Evolutionary conservation across 2,113 vertebrate species (phyloP).

Genomic region (Sylvietta virens): DNA sequence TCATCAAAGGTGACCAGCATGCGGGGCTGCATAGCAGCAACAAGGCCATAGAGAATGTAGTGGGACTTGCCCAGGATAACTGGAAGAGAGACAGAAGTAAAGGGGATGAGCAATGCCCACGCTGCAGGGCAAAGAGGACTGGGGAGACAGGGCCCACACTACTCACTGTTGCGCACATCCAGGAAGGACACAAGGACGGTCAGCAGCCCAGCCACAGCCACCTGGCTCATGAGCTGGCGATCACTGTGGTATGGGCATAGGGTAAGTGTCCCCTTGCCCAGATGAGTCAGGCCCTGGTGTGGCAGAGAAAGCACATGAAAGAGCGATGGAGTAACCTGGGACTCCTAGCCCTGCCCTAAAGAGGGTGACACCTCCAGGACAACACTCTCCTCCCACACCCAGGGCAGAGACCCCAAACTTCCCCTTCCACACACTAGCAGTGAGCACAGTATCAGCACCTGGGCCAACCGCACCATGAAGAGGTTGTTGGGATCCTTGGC

Average conservation of each 20-base stretch:
- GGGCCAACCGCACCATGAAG: conserved; percentile 97
- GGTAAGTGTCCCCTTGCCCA: conserved; percentile 96
- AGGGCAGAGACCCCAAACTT: not conserved
- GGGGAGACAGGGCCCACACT: not conserved
- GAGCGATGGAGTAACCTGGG: fast-evolving
- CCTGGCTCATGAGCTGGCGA: conserved; percentile 98
- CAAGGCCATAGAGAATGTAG: conserved; percentile 93
- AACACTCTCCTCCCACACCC: not conserved
- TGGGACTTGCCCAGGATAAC: conserved; percentile 97
- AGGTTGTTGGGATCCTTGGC: conserved; percentile 99
- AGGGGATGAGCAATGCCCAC: not conserved
- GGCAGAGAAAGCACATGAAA: not conserved
- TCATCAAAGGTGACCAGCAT: conserved; percentile 98
- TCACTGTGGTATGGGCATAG: conserved; percentile 99
- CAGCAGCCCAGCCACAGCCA: conserved; percentile 92
- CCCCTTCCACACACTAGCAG: fast-evolving
- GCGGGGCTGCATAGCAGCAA: conserved; percentile 97
- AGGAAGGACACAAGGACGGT: conserved; percentile 96
- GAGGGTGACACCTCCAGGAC: not conserved
- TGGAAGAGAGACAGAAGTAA: conserved; percentile 6
- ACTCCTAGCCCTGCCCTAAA: not conserved
- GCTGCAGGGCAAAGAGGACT: fast-evolving
- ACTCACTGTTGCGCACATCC: conserved; percentile 98
- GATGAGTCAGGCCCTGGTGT: conserved; percentile 90
- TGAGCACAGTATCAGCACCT: conserved; percentile 66